These are phyloP conservation scores for Isichthys henryi DNA, from an alignment of 2,113 vertebrate genomes.

Conservation along the genomic window DNA sequence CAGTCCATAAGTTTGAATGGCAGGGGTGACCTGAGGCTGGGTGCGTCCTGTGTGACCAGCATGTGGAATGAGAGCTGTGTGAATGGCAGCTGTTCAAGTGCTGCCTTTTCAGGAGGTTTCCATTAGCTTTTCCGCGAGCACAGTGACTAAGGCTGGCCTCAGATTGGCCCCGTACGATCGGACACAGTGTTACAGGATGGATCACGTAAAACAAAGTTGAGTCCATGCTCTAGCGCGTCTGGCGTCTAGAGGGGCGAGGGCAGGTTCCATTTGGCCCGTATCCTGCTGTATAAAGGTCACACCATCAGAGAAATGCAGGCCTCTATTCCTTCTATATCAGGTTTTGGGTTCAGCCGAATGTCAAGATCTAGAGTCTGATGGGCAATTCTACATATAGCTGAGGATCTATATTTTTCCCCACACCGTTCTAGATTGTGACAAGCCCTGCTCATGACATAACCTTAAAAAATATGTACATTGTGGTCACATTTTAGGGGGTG, in stretches of 20 bases:
- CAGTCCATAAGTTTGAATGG: background rate
- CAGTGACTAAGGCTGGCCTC: background rate
- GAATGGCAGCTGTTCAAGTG: background rate
- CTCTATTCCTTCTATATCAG: constrained; percentile 26
- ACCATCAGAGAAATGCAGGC: constrained; percentile 28
- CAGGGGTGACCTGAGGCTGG: background rate
- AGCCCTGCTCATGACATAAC: background rate
- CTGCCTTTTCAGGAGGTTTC: background rate
- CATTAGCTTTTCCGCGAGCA: background rate
- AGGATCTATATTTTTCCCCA: background rate
- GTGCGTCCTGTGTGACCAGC: background rate
- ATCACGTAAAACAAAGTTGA: background rate
- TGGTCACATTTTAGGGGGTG: background rate
- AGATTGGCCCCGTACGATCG: background rate
- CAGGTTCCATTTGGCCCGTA: constrained; percentile 17
- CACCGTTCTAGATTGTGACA: background rate
- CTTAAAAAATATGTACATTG: background rate
- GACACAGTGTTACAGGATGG: background rate
- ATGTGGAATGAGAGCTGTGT: background rate
- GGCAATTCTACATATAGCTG: background rate
- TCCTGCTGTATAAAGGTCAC: constrained; percentile 36
- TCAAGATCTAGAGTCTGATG: background rate
- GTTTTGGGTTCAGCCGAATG: background rate
- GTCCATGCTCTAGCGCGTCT: background rate
- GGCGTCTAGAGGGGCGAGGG: background rate